Evolutionary conservation across 53 echinoderm and acorn worm species (phyloP).

Genomic region (Astropecten irregularis): DNA sequence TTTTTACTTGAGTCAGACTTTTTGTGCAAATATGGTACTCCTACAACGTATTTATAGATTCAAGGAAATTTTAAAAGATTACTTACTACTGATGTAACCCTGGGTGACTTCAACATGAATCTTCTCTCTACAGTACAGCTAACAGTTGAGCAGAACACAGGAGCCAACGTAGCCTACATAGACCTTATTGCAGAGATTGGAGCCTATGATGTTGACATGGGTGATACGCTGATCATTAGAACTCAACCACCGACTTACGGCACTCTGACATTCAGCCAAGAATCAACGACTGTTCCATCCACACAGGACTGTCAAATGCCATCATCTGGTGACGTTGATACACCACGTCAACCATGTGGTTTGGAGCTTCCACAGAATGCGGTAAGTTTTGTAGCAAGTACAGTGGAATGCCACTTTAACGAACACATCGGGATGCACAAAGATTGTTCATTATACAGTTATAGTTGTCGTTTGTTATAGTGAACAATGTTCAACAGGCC

Average conservation of each 20-base stretch:
- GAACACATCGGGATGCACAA: too few species aligned
- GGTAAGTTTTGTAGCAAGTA: background rate
- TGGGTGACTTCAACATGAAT: background rate
- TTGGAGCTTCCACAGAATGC: background rate
- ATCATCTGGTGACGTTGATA: background rate
- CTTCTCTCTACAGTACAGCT: background rate
- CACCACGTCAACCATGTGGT: constrained; percentile 23
- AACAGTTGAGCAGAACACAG: constrained; percentile 37
- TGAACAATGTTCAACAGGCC: too few species aligned
- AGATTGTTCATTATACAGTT: too few species aligned
- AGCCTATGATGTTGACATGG: constrained; percentile 52
- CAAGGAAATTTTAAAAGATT: too few species aligned
- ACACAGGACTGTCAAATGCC: background rate
- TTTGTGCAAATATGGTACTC: too few species aligned
- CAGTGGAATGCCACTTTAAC: too few species aligned
- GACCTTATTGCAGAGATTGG: constrained; percentile 25
- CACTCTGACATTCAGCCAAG: background rate
- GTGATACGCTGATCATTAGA: constrained; percentile 28
- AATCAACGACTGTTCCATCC: background rate
- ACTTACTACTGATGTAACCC: too few species aligned
- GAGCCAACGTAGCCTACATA: constrained; percentile 36
- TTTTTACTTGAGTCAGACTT: too few species aligned
- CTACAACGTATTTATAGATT: too few species aligned
- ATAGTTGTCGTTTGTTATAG: too few species aligned
- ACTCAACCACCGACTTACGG: constrained; percentile 38